phyloP scores from a whole-genome alignment of 2,888 invertebrate genomes.

The Phrixothrix hirtus region DNA sequence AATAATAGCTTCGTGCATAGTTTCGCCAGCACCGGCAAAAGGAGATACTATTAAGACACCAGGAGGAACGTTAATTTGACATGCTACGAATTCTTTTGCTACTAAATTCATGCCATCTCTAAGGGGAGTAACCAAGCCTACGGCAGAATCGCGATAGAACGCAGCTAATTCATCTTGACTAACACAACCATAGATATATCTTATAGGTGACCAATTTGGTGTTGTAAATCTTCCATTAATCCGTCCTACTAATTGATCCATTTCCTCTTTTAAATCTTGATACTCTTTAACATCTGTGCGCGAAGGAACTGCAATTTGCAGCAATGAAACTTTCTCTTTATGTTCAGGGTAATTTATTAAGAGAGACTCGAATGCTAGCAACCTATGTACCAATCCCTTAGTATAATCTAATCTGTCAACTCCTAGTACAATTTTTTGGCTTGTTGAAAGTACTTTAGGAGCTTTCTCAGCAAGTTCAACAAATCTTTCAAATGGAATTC shows the following conservation, averaged over 20 bases:
- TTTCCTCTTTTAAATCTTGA: constrained; percentile 86
- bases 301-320: constrained; percentile 88
- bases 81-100: constrained; percentile 91
- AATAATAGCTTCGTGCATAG: constrained; percentile 90
- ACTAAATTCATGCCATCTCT: constrained; percentile 92
- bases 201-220: constrained; percentile 90
- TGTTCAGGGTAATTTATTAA: constrained; percentile 84
- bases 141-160: constrained; percentile 83
- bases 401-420: constrained; percentile 91
- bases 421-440: constrained; percentile 81
- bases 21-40: constrained; percentile 90
- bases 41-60: constrained; percentile 89
- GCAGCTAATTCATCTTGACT: constrained; percentile 85
- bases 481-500: constrained; percentile 86
- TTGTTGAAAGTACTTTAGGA: constrained; percentile 66
- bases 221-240: constrained; percentile 90
- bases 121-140: constrained; percentile 84
- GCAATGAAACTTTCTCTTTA: constrained; percentile 77
- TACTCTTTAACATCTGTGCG: constrained; percentile 89
- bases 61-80: constrained; percentile 81
- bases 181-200: constrained; percentile 86
- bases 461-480: constrained; percentile 77
- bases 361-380: constrained; percentile 81
- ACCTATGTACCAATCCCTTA: constrained; percentile 82
- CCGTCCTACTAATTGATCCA: constrained; percentile 85